These are phyloP conservation scores for Menura novaehollandiae DNA, from an alignment of 2,113 vertebrate species.

Conservation along the genomic window DNA sequence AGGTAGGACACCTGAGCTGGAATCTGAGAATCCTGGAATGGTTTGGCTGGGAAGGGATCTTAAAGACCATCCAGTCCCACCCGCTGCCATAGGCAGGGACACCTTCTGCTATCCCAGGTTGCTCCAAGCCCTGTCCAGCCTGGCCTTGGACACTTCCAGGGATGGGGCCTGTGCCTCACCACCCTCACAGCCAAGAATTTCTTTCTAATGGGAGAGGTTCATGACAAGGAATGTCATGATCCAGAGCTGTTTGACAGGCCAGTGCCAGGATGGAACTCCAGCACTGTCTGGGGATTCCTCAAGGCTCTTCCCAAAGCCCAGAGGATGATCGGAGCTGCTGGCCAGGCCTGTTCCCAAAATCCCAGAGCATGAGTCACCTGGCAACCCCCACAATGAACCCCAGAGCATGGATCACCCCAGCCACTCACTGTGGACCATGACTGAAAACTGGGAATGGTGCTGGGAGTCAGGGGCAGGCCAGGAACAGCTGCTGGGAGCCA, in stretches of 20 bases:
- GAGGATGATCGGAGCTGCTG: not conserved
- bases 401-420: not conserved
- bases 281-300: not conserved
- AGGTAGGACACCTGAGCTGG: not conserved
- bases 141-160: not conserved
- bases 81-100: not conserved
- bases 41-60: not conserved
- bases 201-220: not conserved
- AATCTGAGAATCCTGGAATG: not conserved
- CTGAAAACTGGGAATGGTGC: not conserved
- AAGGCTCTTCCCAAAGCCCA: not conserved
- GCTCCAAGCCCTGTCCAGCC: not conserved
- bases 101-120: fast-evolving
- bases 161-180: not conserved
- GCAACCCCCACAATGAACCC: not conserved
- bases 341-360: not conserved
- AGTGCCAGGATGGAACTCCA: not conserved
- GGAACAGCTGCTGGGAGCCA: too few species aligned
- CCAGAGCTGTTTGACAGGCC: fast-evolving
- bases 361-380: not conserved
- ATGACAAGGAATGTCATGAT: not conserved
- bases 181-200: not conserved
- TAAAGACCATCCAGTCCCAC: not conserved
- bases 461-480: not conserved
- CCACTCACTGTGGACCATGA: not conserved